Base-by-base conservation (phyloP, 2,797 vertebrate species). In the Myiotriccus ornatus region DNA sequence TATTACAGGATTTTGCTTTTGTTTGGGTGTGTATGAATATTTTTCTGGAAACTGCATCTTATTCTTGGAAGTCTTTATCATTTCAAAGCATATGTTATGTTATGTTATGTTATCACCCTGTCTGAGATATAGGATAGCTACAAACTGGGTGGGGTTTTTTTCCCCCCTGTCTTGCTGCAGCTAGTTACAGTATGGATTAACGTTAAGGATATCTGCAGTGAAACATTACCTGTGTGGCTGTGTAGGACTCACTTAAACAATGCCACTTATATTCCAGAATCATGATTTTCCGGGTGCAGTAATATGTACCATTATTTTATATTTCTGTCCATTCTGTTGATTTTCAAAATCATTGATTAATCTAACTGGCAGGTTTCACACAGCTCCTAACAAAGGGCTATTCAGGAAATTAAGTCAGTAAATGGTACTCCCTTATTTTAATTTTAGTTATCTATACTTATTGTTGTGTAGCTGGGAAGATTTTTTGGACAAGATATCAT, bases 31-130 rank as follows among this genome's bases (percentile, higher is more conserved):
- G 37, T 88, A 94, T 96, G 93, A 85, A 89, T 94, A 96, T 93
- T 97, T 96, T 97, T 96, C 95, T 96, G 94, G 91, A 97, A 95
- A 62, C 93, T 71, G 50, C 13, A 3, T 95, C 92, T 96, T 95
- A 93, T 96, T 96, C 95, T 96, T 96, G 78, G 96, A 97, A 97
- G 77, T 89, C 94, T 97, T 97, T 94, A 97, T 97, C 93, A 84
- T 93, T 97, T 97, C 91, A 93, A 97, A 97, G 84, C 91, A 97
- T 89, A 90, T 93, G 96, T 79, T 95, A 95, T 74, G 73, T 39
- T 39, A 37, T 37, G 37, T 79, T 95, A 95, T 74, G 73, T 95
- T 97, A 92, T 91, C 87, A 95, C 82, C 60, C 94, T 87, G 76
- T 87, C 90, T 89, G 90, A 90, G 84, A 92, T 97, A 91, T 14